phyloP scores from a whole-genome alignment of 2,113 vertebrate species.

The Spheniscus mendiculus region DNA sequence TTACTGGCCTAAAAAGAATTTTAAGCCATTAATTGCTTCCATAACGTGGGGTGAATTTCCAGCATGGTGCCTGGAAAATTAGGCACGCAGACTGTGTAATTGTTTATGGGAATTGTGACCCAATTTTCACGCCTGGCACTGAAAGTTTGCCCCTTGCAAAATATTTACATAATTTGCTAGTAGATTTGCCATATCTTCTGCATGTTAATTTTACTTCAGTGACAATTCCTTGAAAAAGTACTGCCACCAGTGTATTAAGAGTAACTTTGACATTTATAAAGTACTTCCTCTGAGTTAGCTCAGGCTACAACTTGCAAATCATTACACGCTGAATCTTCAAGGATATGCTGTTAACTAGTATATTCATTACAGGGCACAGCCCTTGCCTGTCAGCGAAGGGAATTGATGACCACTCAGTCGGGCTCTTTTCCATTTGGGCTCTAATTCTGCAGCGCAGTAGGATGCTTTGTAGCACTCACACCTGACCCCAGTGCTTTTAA shows the following conservation, averaged over 20 bases:
- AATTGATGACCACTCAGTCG: neutral
- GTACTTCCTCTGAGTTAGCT: slow-evolving; percentile 53
- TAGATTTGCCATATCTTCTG: slow-evolving; percentile 61
- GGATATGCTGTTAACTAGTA: neutral
- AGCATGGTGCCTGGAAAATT: slow-evolving; percentile 71
- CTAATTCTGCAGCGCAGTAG: neutral
- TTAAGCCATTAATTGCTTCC: slow-evolving; percentile 71
- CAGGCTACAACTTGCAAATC: slow-evolving; percentile 47
- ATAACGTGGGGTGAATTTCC: slow-evolving; percentile 69
- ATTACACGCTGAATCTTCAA: neutral
- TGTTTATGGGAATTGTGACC: slow-evolving; percentile 72
- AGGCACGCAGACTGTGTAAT: slow-evolving; percentile 70
- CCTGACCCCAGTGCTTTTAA: slow-evolving; percentile 1
- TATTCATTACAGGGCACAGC: neutral
- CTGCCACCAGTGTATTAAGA: slow-evolving; percentile 12
- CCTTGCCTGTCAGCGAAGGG: neutral
- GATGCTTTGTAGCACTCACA: neutral
- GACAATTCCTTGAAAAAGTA: slow-evolving; percentile 60
- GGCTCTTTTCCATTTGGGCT: neutral
- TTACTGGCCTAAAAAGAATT: slow-evolving; percentile 68
- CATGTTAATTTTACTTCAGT: slow-evolving; percentile 66
- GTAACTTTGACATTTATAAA: slow-evolving; percentile 49
- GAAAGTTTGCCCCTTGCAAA: slow-evolving; percentile 72
- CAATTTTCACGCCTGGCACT: slow-evolving; percentile 70
- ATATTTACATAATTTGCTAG: slow-evolving; percentile 75